Base-by-base conservation (phyloP, 2,888 invertebrate species). In the Metalampra italica region DNA sequence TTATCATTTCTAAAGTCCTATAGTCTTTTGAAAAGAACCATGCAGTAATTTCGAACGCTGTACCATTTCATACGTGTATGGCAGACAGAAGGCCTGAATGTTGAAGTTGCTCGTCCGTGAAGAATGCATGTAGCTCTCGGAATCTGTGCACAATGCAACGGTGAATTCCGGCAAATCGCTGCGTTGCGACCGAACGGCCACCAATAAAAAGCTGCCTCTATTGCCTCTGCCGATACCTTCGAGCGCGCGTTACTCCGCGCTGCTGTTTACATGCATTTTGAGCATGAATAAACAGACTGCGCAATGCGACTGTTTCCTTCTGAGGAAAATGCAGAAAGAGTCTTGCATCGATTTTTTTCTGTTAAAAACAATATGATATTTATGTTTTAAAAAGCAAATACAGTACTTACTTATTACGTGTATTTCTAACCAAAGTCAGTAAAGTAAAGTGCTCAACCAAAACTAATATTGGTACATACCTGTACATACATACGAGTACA, bases 71-170 rank as follows among this genome's bases (percentile, higher is more conserved):
- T 22, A 22, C 22, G 22, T 22, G 22, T n/a, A 36, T 3, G n/a
- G n/a, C 36, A 36, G n/a, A n/a, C 36, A 36, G n/a, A n/a, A 36
- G 36, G 36, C 36, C 36, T 9, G 53, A 52, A 55, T 49, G 40
- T 13, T 29, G 43, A 22, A 39, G 53, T 51, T 62, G 60, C 62
- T 68, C 68, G 66, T 66, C 67, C 71, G 75, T 71, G 64, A 73
- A 75, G 71, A 68, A 77, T 75, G 71, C 68, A 72, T 66, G 73
- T 60, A 60, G 59, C 66, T 59, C 64, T 59, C 59, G 59, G 54
- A 66, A 72, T 73, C 64, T 65, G 57, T 59, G 64, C 60, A 68
- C 72, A 75, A 71, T 66, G 64, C 67, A 75, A 71, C 66, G 64
- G 66, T 57, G 60, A 65, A 65, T 73, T 68, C 62, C 56, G 55